phyloP scores from a whole-genome alignment of 2,797 vertebrate species.

The Psittacula derbiana region DNA sequence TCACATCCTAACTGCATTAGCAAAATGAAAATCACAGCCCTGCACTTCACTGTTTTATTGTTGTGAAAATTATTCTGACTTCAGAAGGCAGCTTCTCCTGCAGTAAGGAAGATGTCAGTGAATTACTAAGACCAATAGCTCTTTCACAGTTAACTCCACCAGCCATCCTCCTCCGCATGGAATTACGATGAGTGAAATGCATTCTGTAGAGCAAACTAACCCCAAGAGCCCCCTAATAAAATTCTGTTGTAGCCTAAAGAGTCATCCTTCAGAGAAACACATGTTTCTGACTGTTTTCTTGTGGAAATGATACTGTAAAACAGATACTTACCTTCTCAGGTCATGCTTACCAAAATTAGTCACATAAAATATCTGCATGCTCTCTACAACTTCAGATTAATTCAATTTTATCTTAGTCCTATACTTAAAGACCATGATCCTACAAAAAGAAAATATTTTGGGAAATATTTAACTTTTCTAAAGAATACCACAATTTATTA shows the following conservation, averaged over 20 bases:
- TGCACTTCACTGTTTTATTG: neutral
- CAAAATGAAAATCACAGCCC: neutral
- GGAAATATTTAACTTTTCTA: neutral
- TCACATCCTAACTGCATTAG: neutral
- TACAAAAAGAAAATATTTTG: neutral
- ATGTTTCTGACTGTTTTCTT: neutral
- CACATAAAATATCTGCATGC: neutral
- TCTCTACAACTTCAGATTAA: neutral
- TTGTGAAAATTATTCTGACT: neutral
- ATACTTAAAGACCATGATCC: neutral
- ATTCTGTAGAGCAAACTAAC: neutral
- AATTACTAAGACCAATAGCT: neutral
- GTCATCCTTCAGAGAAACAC: conserved; percentile 20
- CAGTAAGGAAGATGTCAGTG: neutral
- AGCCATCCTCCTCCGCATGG: neutral
- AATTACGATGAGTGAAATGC: neutral
- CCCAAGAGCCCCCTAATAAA: neutral
- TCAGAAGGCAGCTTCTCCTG: neutral
- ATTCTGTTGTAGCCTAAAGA: neutral
- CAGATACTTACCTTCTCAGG: neutral
- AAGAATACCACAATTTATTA: neutral
- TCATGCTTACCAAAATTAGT: neutral
- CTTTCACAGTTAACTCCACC: neutral
- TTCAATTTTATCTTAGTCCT: neutral
- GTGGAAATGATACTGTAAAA: neutral